Base-by-base conservation (phyloP, 2,888 invertebrate species). In the Saturnia japonica region DNA sequence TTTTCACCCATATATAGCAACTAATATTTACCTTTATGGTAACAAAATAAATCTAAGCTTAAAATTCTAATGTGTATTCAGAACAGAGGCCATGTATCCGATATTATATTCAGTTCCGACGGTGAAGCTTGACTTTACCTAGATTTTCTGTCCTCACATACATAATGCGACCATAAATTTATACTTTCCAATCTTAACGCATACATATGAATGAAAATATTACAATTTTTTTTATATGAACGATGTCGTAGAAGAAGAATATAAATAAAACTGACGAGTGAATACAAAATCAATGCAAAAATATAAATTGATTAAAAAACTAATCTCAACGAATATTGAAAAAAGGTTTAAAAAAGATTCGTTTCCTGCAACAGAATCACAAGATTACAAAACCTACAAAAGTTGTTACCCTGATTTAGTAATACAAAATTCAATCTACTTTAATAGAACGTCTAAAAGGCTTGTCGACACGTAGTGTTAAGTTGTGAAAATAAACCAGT, bases 101-200 rank as follows among this genome's bases (percentile, higher is more conserved):
- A 72, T 73, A 74, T 70, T 47, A 71, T 71, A 74, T 74, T 72
- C 70, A 74, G 69, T 69, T 72, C 40, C n/a, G 40, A 62, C 47
- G 64, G 25, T 43, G 57, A 67, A 70, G 70, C 72, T 72, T 71
- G 72, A 64, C 70, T 74, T 72, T 54, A 57, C 54, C 57, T 40
- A 54, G 22, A 68, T 42, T 57, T 57, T 57, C 54, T 68, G 40
- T 68, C 57, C 57, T 57, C 28, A 25, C 12, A 14, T 60, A 34
- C 9, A 28, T 68, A 68, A 34, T 57, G 42, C n/a, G 57, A 7
- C 57, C 42, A 64, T 64, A 64, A 19, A 16, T 64, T 64, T 40
- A 9, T 64, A 40, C 11, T 22, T 54, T 54, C 11, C 14, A 25
- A 25, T 22, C 14, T 60, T 60, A 60, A 12, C 14, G 14, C 16